Base-by-base conservation (phyloP, 2,113 vertebrate species). In the Vulpes lagopus region DNA sequence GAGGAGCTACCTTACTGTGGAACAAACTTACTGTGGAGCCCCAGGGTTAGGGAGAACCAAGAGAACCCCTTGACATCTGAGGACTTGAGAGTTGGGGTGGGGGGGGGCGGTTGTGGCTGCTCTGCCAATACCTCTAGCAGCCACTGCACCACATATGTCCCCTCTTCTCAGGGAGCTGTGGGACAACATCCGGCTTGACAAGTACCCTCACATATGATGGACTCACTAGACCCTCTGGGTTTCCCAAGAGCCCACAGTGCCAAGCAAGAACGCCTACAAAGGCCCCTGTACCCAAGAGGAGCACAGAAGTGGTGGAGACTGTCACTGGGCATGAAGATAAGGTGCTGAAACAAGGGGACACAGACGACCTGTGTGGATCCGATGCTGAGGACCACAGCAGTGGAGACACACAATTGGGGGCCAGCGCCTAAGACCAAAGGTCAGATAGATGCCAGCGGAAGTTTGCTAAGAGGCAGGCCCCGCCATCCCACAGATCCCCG, bases 121-220 rank as follows among this genome's bases (percentile, higher is more conserved):
- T 91, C 8, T 14, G 4, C 55, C 15, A 64, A 91, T 76, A 65
- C 17, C 8, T 57, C 16, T 3, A 25, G 59, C 43, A 92, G 27
- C 30, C 80, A 19, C 5, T 23, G 11, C 30, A 11, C 35, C 19
- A 25, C 1, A 5, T 6, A 16, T 11, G 9, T 60, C 64, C 14
- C 20, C 43, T 32, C 23, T 49, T 79, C 23, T 55, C 20, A 35
- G 23, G 59, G 15, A 79, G 17, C 27, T 27, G 11, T 12, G 10
- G 49, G 23, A 85, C 2, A 0, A 30, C 1, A 0, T 19, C 6
- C 0, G 5, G 8, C 23, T 53, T 49, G 22, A 49, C 51, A 25
- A 71, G 49, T 5, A 9, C 19, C 43, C 5, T 1, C 1, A 0
- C 23, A 0, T 5, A 0, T 8, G 5, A 86, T 5, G 11, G 79